These are phyloP conservation scores for Ctenochaetus hawaiiensis DNA, from an alignment of 2,797 vertebrate species.

Conservation along the genomic window DNA sequence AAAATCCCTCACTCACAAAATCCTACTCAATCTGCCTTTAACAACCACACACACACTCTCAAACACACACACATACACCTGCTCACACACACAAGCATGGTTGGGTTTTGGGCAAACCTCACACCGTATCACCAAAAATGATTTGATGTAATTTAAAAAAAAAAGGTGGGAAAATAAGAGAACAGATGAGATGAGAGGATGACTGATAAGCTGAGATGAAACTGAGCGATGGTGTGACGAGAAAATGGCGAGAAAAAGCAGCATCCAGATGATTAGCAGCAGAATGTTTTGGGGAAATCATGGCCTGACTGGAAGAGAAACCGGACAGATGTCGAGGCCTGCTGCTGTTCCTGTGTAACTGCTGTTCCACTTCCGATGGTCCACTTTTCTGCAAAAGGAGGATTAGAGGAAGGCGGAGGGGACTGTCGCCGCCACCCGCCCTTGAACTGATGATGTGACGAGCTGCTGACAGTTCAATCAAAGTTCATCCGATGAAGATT, in stretches of 20 bases:
- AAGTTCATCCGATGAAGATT: constrained; percentile 61
- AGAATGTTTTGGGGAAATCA: constrained; percentile 21
- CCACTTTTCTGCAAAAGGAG: constrained; percentile 42
- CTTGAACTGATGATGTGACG: constrained; percentile 32
- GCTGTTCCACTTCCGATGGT: constrained; percentile 40
- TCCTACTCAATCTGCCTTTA: background rate
- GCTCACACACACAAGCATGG: constrained; percentile 12
- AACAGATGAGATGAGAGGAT: constrained; percentile 11
- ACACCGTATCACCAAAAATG: background rate
- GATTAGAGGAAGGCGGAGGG: constrained; percentile 31
- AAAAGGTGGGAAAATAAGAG: background rate
- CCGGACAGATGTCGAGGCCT: constrained; percentile 35
- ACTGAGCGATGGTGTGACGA: constrained; percentile 19
- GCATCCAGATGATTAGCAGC: constrained; percentile 67
- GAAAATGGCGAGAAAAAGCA: constrained; percentile 48
- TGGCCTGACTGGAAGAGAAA: constrained; percentile 8
- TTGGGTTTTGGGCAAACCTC: constrained; percentile 12
- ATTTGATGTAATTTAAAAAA: constrained; percentile 18
- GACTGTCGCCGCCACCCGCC: constrained; percentile 25
- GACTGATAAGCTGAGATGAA: background rate
- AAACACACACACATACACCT: background rate
- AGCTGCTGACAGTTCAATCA: constrained; percentile 58
- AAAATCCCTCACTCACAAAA: too few relatives aligned
- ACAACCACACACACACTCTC: constrained; percentile 20
- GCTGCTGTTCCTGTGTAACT: constrained; percentile 33